Conservation (phyloP, 1,140 invertebrate genomes). For the Drosophila micromelanica region DNA sequence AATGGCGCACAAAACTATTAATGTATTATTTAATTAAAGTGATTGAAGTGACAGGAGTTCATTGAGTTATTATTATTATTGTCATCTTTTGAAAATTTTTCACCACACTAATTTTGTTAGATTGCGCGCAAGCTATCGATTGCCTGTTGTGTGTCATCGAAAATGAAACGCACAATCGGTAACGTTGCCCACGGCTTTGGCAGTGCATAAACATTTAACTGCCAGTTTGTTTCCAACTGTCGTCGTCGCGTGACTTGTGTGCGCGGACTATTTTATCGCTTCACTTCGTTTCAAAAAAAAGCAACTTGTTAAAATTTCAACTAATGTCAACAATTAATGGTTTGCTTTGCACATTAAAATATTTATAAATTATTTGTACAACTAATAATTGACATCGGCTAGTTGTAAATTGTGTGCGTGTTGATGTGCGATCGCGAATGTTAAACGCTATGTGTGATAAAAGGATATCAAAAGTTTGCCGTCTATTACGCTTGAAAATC, state of each 20-base stretch:
- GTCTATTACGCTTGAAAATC: neutral
- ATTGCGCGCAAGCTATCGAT: slow-evolving; percentile 14
- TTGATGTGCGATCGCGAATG: slow-evolving; percentile 19
- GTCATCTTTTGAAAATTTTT: neutral
- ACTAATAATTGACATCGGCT: neutral
- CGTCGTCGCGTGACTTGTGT: slow-evolving; percentile 35
- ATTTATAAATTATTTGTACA: neutral
- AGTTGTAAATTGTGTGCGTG: neutral
- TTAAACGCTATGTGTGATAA: neutral
- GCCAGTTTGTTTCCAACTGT: slow-evolving; percentile 40
- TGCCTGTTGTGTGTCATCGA: neutral
- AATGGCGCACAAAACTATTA: slow-evolving; percentile 11
- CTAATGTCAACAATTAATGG: neutral
- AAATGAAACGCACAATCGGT: neutral
- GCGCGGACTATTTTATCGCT: slow-evolving; percentile 28
- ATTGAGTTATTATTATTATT: too few species aligned
- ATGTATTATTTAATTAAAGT: neutral
- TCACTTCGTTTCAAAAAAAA: slow-evolving; percentile 12
- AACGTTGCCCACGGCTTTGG: slow-evolving; percentile 6
- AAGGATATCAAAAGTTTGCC: slow-evolving; percentile 2
- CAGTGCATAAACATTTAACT: slow-evolving; percentile 33
- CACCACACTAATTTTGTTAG: neutral
- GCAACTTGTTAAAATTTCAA: neutral
- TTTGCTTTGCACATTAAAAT: neutral
- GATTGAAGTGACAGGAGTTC: too few species aligned